Evolutionary conservation across 2,888 invertebrate species (phyloP).

Genomic region (Griposia aprilina): DNA sequence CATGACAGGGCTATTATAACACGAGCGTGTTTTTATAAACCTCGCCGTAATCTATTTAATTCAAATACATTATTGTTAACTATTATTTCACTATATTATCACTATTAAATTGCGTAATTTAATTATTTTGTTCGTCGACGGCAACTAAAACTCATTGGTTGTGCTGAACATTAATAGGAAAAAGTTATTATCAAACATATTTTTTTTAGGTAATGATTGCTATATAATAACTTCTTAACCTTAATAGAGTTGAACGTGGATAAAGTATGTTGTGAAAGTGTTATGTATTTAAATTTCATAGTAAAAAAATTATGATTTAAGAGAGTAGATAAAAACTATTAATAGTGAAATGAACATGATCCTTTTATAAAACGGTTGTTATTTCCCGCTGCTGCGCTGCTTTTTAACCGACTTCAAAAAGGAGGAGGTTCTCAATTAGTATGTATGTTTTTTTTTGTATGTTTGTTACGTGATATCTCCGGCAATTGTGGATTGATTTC

Average conservation of each 20-base stretch:
- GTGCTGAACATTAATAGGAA: neutral
- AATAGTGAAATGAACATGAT: neutral
- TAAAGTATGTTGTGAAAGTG: neutral
- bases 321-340: neutral
- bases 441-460: too few relatives aligned
- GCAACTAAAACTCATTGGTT: neutral
- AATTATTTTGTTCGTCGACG: too few relatives aligned
- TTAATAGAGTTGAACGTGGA: neutral
- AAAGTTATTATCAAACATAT: neutral
- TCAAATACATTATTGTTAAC: neutral
- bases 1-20: neutral
- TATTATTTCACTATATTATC: neutral
- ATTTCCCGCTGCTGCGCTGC: neutral
- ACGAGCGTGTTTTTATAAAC: neutral
- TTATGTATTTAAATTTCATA: neutral
- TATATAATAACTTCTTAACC: neutral
- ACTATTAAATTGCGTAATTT: neutral
- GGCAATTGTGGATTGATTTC: too few relatives aligned
- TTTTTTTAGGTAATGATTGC: neutral
- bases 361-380: neutral
- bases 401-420: too few relatives aligned
- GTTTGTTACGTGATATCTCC: too few relatives aligned
- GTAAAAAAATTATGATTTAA: neutral
- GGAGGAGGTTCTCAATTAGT: too few relatives aligned
- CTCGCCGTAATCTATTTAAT: neutral